phyloP scores from a whole-genome alignment of 2,888 invertebrate genomes.

The Troides helena region DNA sequence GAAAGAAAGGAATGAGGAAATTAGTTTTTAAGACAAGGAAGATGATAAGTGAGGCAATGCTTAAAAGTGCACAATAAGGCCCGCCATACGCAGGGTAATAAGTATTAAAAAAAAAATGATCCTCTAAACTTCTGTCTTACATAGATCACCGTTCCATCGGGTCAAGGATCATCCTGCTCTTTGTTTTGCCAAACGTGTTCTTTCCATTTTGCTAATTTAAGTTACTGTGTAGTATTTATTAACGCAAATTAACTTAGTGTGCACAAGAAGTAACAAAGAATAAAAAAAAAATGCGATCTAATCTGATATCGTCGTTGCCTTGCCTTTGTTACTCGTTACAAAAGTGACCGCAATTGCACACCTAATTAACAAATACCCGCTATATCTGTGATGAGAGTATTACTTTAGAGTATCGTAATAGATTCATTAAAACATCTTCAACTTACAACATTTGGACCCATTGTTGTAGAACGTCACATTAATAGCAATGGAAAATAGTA shows the following conservation, averaged over 20 bases:
- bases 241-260: background rate
- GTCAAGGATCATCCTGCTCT: too few species aligned
- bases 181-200: background rate
- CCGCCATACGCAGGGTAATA: too few species aligned
- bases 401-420: conserved; percentile 15
- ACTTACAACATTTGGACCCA: conserved; percentile 2
- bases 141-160: too few species aligned
- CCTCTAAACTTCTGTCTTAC: too few species aligned
- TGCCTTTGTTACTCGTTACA: conserved; percentile 33
- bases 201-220: background rate
- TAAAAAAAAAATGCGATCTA: conserved; percentile 31
- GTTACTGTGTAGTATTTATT: background rate
- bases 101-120: too few species aligned
- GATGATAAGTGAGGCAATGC: too few species aligned
- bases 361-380: conserved; percentile 29
- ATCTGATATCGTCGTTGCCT: conserved; percentile 28
- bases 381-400: conserved; percentile 20
- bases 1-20: too few species aligned
- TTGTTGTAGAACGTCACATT: background rate
- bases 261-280: conserved; percentile 12
- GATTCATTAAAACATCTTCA: conserved; percentile 10
- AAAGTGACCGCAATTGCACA: conserved; percentile 25
- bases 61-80: too few species aligned
- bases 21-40: too few species aligned
- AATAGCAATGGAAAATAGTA: background rate